Conservation (phyloP, 2,113 vertebrate species). For the Xyrauchen texanus region DNA sequence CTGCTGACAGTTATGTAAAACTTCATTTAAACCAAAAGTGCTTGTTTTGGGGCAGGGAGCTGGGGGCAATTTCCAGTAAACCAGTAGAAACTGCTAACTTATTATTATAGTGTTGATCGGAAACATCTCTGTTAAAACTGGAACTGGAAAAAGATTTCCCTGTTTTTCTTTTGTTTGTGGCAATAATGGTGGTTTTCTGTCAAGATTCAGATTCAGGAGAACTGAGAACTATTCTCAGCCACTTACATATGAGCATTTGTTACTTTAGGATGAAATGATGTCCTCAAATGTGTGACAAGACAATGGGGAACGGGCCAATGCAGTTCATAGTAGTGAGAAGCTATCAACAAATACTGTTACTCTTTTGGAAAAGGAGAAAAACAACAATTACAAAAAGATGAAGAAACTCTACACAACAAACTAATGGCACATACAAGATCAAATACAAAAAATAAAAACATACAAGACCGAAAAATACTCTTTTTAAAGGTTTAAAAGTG, state of each 20-base stretch:
- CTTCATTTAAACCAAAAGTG: constrained; percentile 45
- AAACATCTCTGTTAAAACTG: constrained; percentile 21
- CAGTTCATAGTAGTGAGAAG: constrained; percentile 72
- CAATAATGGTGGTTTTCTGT: background rate
- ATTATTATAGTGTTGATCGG: constrained; percentile 22
- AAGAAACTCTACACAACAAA: constrained; percentile 76
- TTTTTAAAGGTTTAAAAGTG: constrained; percentile 82
- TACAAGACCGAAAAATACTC: constrained; percentile 77
- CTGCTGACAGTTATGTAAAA: constrained; percentile 30
- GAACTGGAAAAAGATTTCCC: background rate
- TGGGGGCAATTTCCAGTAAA: constrained; percentile 2
- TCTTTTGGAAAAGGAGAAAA: constrained; percentile 74
- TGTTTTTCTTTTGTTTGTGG: background rate
- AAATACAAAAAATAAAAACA: constrained; percentile 77
- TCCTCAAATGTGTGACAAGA: constrained; percentile 15
- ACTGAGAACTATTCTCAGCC: background rate
- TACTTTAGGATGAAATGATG: background rate
- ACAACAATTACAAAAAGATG: constrained; percentile 65
- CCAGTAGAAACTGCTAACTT: constrained; percentile 22
- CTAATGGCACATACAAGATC: constrained; percentile 81
- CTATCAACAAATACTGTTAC: constrained; percentile 82
- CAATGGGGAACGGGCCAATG: constrained; percentile 43
- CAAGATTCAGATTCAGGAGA: constrained; percentile 21
- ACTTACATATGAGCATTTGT: background rate
- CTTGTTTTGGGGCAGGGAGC: background rate